Conservation (phyloP, 2,888 invertebrate genomes). For the Euplagia quadripunctaria region DNA sequence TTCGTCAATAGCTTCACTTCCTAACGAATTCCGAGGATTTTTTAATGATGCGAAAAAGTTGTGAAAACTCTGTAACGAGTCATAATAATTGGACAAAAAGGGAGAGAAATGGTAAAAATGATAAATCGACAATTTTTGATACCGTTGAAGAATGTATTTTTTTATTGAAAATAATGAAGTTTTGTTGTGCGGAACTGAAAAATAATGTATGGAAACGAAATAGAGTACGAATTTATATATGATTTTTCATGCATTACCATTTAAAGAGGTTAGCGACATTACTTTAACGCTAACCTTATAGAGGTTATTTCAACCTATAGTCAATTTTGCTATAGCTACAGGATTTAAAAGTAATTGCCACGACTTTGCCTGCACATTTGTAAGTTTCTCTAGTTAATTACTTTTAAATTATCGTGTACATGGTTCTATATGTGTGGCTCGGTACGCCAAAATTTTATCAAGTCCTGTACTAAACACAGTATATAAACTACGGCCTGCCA, state of each 20-base stretch:
- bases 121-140: constrained; percentile 31
- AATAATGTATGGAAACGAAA: background rate
- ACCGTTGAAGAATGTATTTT: background rate
- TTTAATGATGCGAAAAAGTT: constrained; percentile 44
- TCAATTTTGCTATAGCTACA: no score
- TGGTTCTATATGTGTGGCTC: background rate
- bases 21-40: constrained; percentile 37
- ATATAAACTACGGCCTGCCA: background rate
- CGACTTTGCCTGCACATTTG: no score
- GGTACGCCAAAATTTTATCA: background rate
- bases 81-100: constrained; percentile 38
- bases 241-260: no score
- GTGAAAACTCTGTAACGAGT: constrained; percentile 21
- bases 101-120: constrained; percentile 29
- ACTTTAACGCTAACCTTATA: no score
- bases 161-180: background rate
- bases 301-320: no score
- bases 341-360: no score
- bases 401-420: background rate
- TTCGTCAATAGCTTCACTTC: constrained; percentile 35
- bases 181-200: constrained; percentile 1
- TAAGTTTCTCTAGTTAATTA: background rate
- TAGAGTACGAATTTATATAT: background rate
- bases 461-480: background rate
- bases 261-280: no score